Percentiles rank a stretch among this genome's conserved stretches.
Conservation (phyloP, 2,113 vertebrate species). For the Pygoscelis antarcticus region DNA sequence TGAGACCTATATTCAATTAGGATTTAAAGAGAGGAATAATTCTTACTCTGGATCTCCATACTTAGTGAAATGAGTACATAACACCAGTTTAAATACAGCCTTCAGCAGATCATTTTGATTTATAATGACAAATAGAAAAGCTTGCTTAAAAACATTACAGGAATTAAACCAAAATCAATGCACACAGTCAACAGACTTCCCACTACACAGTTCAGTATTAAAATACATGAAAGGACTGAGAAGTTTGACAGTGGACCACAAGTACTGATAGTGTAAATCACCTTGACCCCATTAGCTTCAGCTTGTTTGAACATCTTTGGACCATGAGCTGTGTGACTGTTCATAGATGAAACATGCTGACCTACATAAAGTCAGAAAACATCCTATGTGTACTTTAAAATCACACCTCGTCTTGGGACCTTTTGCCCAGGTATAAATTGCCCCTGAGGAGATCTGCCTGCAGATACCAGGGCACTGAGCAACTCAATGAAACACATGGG, state of each 20-base stretch:
- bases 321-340: not conserved
- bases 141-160: not conserved
- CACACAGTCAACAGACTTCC: not conserved
- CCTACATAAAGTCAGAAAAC: not conserved
- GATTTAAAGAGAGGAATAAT: not conserved
- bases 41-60: not conserved
- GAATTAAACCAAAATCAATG: not conserved
- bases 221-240: not conserved
- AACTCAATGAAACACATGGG: not conserved
- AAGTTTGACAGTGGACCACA: not conserved
- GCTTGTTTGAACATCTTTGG: not conserved
- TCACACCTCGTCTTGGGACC: not conserved
- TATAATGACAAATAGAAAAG: not conserved
- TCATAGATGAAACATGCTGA: not conserved
- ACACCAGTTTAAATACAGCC: not conserved
- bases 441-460: conserved; percentile 23
- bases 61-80: not conserved
- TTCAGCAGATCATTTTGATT: not conserved
- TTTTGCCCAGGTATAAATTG: not conserved
- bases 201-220: not conserved
- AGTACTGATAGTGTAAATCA: not conserved
- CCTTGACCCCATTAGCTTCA: not conserved
- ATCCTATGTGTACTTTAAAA: not conserved
- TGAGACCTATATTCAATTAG: not conserved
- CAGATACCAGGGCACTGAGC: not conserved